Base-by-base conservation (phyloP, 1,140 invertebrate species). In the Drosophila paulistorum region DNA sequence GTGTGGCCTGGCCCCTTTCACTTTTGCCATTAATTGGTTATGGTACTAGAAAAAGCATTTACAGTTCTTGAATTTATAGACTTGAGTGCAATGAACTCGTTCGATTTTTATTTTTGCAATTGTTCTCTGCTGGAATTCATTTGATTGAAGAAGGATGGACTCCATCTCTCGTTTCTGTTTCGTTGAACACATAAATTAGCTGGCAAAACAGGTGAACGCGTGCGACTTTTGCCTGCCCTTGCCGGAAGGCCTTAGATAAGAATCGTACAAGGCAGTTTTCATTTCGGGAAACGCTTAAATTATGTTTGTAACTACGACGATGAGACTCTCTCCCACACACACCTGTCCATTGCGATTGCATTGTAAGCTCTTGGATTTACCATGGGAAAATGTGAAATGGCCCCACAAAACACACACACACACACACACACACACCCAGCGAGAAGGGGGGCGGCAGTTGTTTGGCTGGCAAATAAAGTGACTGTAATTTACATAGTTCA, bases 1-100 rank as follows among this genome's bases (percentile, higher is more conserved):
- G 55, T 48, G 55, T 51, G 48, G 20, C 26, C 64, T 35, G 7
- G 7, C 59, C 41, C 66, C 63, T 76, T 85, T 86, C 75, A 78
- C 78, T 85, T 86, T 78, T 71, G 62, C 30, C 55, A 75, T 72
- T 85, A 78, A 85, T 85, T 81, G 77, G 57, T 20, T 75, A 61
- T 14, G 42, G 23, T 60, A 58, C 62, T 13, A 39, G 33, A 51
- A 63, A 79, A 77, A 77, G 69, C 81, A 75, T 84, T 84, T 30
- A 30, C 30, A 30, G 30, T 5, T 30, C 9, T 11, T 35, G 1
- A 35, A 35, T 35, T 7, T 1, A 35, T 68, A 41, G 55, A 45
- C 59, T n/a, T 39, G 7, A 41, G 30, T 30, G 30, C 30, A 30
- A 30, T 30, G 59, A 62, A 42, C 60, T 54, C n/a, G n/a, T 13